A percentile compares a stretch with the other conserved stretches of the same genome.
These are phyloP conservation scores for Drosophila nasuta DNA, from an alignment of 1,140 invertebrate genomes.

Conservation along the genomic window DNA sequence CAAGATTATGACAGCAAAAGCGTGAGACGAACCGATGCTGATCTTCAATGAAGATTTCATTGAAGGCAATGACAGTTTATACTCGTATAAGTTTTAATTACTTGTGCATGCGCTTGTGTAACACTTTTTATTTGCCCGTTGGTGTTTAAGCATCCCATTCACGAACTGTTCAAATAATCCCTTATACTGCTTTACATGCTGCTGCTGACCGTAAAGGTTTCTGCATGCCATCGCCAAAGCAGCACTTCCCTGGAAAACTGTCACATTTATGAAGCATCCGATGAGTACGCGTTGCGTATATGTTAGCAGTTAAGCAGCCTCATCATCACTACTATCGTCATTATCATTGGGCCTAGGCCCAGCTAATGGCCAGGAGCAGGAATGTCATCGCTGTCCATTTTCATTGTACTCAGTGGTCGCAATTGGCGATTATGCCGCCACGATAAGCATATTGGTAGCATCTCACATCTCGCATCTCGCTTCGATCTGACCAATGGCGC, in stretches of 20 bases:
- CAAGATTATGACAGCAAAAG: constrained; percentile 3
- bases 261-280: constrained; percentile 38
- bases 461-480: not conserved
- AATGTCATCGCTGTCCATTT: constrained; percentile 58
- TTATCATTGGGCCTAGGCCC: not conserved
- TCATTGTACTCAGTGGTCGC: constrained; percentile 51
- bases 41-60: not conserved
- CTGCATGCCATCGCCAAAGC: constrained; percentile 15
- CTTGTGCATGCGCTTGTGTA: not conserved
- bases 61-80: not conserved
- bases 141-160: constrained; percentile 17
- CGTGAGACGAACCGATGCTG: not conserved
- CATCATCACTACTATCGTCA: constrained; percentile 14
- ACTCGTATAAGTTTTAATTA: not conserved
- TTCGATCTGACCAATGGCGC: constrained; percentile 34
- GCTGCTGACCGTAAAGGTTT: constrained; percentile 24
- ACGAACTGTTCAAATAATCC: constrained; percentile 30
- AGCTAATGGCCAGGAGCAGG: constrained; percentile 9
- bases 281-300: constrained; percentile 46
- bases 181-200: constrained; percentile 36
- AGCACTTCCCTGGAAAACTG: constrained; percentile 37
- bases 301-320: constrained; percentile 42
- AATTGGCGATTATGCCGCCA: constrained; percentile 55
- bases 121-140: constrained; percentile 2
- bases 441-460: constrained; percentile 75